These are phyloP conservation scores for Anguilla marmorata DNA, from an alignment of 2,797 vertebrate species.

Conservation along the genomic window DNA sequence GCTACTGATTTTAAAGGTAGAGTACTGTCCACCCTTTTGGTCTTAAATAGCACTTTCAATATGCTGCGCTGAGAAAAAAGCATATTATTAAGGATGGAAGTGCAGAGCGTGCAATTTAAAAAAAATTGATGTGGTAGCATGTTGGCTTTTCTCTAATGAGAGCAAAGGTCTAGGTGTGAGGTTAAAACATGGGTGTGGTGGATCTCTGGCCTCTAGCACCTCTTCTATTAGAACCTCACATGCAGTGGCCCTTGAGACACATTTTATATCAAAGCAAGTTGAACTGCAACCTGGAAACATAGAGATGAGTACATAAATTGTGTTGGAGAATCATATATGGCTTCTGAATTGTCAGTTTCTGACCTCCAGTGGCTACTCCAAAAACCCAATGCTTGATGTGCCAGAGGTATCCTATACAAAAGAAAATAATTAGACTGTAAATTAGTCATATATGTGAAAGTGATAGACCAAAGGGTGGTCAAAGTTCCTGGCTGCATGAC, in stretches of 20 bases:
- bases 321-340: background rate
- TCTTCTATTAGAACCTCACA: background rate
- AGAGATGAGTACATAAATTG: background rate
- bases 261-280: background rate
- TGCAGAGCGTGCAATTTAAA: background rate
- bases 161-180: background rate
- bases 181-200: background rate
- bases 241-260: background rate
- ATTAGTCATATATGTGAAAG: background rate
- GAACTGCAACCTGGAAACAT: background rate
- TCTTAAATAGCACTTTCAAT: background rate
- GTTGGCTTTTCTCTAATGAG: background rate
- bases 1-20: background rate
- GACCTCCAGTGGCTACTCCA: background rate
- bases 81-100: background rate
- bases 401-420: background rate
- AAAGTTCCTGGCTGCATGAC: background rate
- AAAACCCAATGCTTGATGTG: background rate
- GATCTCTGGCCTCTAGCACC: background rate
- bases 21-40: background rate
- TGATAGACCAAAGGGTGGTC: background rate
- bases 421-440: background rate
- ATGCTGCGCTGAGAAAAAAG: background rate
- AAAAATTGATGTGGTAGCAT: background rate
- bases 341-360: background rate